These are phyloP conservation scores for Hirtodrosophila alboralis DNA, from an alignment of 2,888 invertebrate species.

Conservation along the genomic window DNA sequence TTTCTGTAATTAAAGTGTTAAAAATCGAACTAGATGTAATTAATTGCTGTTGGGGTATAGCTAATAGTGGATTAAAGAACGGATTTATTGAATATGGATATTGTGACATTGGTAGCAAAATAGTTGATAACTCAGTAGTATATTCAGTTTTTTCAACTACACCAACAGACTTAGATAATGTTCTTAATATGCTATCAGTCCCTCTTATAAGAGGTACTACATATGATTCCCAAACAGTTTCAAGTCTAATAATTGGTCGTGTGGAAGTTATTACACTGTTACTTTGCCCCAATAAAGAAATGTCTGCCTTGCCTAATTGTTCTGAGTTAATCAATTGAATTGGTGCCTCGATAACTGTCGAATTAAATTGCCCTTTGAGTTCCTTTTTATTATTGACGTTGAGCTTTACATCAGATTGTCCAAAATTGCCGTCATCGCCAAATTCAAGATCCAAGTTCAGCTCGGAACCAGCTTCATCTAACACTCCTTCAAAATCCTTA, in stretches of 20 bases:
- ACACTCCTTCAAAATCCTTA: constrained; percentile 93
- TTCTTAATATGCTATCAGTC: constrained; percentile 90
- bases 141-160: constrained; percentile 92
- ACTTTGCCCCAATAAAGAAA: constrained; percentile 88
- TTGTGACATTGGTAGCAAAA: constrained; percentile 86
- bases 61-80: constrained; percentile 84
- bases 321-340: constrained; percentile 40
- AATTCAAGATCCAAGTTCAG: constrained; percentile 93
- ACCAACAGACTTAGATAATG: constrained; percentile 91
- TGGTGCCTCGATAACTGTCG: constrained; percentile 30
- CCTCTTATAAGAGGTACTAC: constrained; percentile 92
- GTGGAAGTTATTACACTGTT: constrained; percentile 88
- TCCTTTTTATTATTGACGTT: constrained; percentile 57
- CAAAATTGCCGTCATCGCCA: constrained; percentile 90
- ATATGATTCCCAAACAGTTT: constrained; percentile 93
- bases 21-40: constrained; percentile 92
- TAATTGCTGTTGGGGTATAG: constrained; percentile 88
- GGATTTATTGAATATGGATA: constrained; percentile 79
- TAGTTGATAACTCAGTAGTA: constrained; percentile 90
- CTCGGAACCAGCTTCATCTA: constrained; percentile 95
- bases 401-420: constrained; percentile 77
- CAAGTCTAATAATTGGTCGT: constrained; percentile 89
- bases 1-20: constrained; percentile 91
- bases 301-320: constrained; percentile 82
- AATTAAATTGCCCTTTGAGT: constrained; percentile 49